Evolutionary conservation across 2,797 vertebrate species (phyloP).

Genomic region (Typhlichthys subterraneus): DNA sequence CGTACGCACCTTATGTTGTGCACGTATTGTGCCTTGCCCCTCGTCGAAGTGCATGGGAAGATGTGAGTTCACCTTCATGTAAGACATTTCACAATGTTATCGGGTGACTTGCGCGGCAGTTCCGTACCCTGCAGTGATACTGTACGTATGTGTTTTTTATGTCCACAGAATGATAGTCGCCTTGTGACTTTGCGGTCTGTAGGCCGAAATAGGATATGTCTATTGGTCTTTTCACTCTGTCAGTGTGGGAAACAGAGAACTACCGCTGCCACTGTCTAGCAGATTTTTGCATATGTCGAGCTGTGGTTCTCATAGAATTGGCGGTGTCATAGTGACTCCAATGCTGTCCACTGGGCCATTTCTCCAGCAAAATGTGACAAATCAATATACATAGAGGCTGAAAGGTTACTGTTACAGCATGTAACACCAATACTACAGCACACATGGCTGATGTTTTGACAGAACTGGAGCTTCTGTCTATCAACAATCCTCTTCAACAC

Average conservation of each 20-base stretch:
- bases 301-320: no score
- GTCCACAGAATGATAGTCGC: conserved; percentile 33
- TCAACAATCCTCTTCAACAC: no score
- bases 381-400: no score
- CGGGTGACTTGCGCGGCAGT: conserved; percentile 23
- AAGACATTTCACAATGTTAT: conserved; percentile 24
- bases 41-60: conserved; percentile 40
- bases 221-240: conserved; percentile 37
- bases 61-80: conserved; percentile 33
- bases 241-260: conserved; percentile 53
- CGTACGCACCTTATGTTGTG: conserved; percentile 58
- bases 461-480: no score
- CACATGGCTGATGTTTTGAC: no score
- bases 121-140: conserved; percentile 9
- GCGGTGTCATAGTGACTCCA: no score
- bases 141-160: conserved; percentile 13
- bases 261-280: conserved; percentile 44
- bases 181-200: conserved; percentile 28
- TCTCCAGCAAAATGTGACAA: no score
- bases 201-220: conserved; percentile 48
- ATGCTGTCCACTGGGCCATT: no score
- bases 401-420: no score
- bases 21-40: conserved; percentile 66
- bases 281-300: background rate
- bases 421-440: no score